Conservation (phyloP, 2,113 vertebrate species). For the Nematolebias whitei region DNA sequence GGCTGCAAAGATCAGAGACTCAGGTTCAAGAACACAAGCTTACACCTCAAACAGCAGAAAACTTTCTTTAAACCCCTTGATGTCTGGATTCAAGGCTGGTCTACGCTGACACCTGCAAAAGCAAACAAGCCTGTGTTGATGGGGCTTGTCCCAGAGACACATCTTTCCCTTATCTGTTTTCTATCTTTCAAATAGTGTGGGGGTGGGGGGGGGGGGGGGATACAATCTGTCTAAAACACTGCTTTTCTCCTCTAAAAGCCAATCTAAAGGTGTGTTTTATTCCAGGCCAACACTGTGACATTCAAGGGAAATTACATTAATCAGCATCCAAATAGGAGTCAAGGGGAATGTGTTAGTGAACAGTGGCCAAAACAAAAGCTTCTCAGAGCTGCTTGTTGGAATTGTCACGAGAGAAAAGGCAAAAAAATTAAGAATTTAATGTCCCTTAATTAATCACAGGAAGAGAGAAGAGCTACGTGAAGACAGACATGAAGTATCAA, state of each 20-base stretch:
- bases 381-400: conserved; percentile 51
- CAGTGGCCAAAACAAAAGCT: conserved; percentile 49
- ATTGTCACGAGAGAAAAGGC: conserved; percentile 57
- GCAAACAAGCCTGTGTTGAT: conserved; percentile 41
- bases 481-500: not conserved
- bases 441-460: conserved; percentile 38
- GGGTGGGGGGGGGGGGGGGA: conserved; percentile 30
- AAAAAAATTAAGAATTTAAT: conserved; percentile 50
- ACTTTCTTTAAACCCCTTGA: conserved; percentile 60
- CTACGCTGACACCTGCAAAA: conserved; percentile 36
- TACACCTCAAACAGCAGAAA: conserved; percentile 50
- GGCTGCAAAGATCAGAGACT: conserved; percentile 53
- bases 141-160: conserved; percentile 29
- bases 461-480: conserved; percentile 20
- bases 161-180: conserved; percentile 14
- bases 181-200: conserved; percentile 25
- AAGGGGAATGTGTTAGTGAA: conserved; percentile 54
- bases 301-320: conserved; percentile 49
- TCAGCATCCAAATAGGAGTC: conserved; percentile 45
- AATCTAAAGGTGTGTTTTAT: conserved; percentile 33
- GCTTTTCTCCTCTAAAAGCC: conserved; percentile 45
- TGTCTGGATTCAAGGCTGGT: conserved; percentile 45
- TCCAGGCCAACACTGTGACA: conserved; percentile 33
- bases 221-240: conserved; percentile 23
- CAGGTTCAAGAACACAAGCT: conserved; percentile 18